These are phyloP conservation scores for Papilio polyxenes DNA, from an alignment of 1,140 invertebrate genomes.

Conservation along the genomic window DNA sequence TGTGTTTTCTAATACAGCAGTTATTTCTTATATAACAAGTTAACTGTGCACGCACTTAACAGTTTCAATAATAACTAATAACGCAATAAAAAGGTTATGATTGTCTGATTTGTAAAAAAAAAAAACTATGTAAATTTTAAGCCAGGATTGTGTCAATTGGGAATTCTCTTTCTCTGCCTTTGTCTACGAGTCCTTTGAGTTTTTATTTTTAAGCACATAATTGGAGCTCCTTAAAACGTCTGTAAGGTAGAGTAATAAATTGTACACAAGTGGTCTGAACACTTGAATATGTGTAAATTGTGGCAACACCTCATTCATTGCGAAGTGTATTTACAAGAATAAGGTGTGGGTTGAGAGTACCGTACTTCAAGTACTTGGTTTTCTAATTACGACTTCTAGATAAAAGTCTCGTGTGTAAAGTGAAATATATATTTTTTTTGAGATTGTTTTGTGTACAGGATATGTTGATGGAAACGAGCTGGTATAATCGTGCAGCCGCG, in stretches of 20 bases:
- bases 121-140: no score
- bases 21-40: conserved; percentile 26
- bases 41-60: background rate
- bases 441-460: no score
- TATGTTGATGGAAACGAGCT: background rate
- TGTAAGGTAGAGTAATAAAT: background rate
- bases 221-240: background rate
- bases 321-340: background rate
- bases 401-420: background rate
- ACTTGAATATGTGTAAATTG: conserved; percentile 1
- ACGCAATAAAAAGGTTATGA: background rate
- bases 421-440: no score
- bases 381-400: background rate
- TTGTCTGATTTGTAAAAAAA: background rate
- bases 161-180: background rate
- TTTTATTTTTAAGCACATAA: background rate
- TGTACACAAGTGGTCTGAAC: background rate
- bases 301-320: background rate
- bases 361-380: background rate
- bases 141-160: no score
- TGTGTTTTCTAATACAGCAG: conserved; percentile 17
- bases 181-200: background rate
- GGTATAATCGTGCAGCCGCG: background rate
- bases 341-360: background rate
- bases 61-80: background rate